Percentiles rank a stretch among this genome's conserved stretches.
phyloP scores from a whole-genome alignment of 2,113 vertebrate genomes.

The Quiscalus mexicanus region DNA sequence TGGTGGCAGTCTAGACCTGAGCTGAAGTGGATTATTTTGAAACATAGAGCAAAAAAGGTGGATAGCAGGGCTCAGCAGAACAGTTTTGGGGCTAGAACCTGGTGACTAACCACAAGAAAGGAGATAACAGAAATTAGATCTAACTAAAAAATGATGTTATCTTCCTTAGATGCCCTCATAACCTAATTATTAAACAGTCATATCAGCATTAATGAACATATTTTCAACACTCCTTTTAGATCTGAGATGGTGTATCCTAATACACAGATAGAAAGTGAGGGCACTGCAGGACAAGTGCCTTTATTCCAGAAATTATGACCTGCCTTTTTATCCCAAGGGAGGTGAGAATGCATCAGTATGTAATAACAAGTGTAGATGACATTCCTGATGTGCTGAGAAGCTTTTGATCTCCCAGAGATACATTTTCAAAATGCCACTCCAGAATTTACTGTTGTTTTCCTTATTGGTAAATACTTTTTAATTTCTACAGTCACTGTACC shows the following conservation, averaged over 20 bases:
- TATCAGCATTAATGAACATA: background rate
- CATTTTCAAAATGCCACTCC: background rate
- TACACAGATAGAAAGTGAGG: background rate
- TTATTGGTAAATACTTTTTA: background rate
- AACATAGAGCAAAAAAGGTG: background rate
- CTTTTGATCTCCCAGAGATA: background rate
- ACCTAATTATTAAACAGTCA: background rate
- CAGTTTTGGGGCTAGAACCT: background rate
- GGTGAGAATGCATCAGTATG: background rate
- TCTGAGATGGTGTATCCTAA: background rate
- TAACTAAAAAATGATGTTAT: background rate
- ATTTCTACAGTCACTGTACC: background rate
- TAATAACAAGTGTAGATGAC: background rate
- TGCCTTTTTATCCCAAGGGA: background rate
- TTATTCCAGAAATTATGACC: background rate
- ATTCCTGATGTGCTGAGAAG: background rate
- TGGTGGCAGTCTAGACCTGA: slow-evolving; percentile 42
- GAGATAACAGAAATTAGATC: background rate
- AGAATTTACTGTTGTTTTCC: background rate
- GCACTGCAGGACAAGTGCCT: background rate
- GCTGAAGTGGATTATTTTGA: slow-evolving; percentile 16
- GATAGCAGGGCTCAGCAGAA: background rate
- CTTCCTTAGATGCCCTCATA: background rate
- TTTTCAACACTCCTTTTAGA: background rate
- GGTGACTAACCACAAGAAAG: background rate